Base-by-base conservation (phyloP, 2,888 invertebrate species). In the Allacma fusca region DNA sequence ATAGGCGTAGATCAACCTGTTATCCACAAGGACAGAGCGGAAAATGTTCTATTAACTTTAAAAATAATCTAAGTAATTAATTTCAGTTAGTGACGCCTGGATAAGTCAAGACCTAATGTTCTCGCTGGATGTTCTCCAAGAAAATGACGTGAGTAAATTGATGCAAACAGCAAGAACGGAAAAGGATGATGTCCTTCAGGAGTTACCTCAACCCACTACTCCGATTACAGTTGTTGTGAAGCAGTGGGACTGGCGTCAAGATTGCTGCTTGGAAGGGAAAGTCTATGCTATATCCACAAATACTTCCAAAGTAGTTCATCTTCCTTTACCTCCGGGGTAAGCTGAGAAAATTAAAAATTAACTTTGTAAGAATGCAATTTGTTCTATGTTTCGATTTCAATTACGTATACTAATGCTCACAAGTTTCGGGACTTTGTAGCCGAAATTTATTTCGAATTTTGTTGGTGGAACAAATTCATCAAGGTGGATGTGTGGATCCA, bases 1-100 rank as follows among this genome's bases (percentile, higher is more conserved):
- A n/a, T n/a, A n/a, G n/a, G n/a, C n/a, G n/a, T n/a, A n/a, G n/a
- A n/a, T n/a, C n/a, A n/a, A n/a, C n/a, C n/a, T n/a, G n/a, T n/a
- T n/a, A n/a, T n/a, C n/a, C n/a, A n/a, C n/a, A n/a, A n/a, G n/a
- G n/a, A n/a, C n/a, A n/a, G n/a, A n/a, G n/a, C n/a, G n/a, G n/a
- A n/a, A n/a, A n/a, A n/a, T n/a, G n/a, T n/a, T n/a, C n/a, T n/a
- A 40, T 40, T 40, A 40, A 40, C 13, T 40, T 40, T 40, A 9
- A 9, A 9, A 5, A 40, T 9, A 40, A 40, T 40, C 5, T 13
- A 5, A 40, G 13, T 40, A 40, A 40, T n/a, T n/a, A 40, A 40
- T 40, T 76, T 1, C 50, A 81, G 81, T 78, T 62, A 78, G 76
- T 50, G 81, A 81, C 57, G 77, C 76, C 26, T 81, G 79, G 79